Conservation (phyloP, 1,140 invertebrate genomes). For the Psix sp. region DNA sequence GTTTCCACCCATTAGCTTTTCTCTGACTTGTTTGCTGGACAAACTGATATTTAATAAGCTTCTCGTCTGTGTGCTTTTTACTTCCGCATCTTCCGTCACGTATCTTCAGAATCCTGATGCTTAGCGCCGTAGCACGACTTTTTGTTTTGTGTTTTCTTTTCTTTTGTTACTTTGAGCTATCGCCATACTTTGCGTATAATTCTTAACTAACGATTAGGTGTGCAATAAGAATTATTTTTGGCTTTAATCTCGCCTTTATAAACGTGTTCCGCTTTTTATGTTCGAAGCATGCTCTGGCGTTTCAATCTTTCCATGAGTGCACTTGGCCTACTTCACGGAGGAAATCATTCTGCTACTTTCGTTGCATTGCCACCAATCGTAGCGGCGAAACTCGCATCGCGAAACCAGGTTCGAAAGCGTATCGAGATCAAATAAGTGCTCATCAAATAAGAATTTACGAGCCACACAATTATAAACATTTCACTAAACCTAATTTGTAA, state of each 20-base stretch:
- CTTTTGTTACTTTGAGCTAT: conserved; percentile 3
- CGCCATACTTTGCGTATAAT: conserved; percentile 10
- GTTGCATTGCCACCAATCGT: conserved; percentile 49
- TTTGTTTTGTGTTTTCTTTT: background rate
- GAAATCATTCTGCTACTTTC: conserved; percentile 61
- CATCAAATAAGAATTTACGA: conserved; percentile 47
- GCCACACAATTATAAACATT: conserved; percentile 50
- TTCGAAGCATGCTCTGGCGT: conserved; percentile 53
- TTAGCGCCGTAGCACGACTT: background rate
- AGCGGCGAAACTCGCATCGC: conserved; percentile 49
- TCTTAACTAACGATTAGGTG: conserved; percentile 27
- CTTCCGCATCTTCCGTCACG: background rate
- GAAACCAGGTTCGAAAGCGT: conserved; percentile 61
- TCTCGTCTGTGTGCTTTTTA: conserved; percentile 19
- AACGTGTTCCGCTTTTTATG: conserved; percentile 56
- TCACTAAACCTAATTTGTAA: conserved; percentile 25
- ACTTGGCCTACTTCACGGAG: conserved; percentile 56
- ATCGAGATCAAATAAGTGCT: conserved; percentile 58
- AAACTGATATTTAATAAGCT: conserved; percentile 42
- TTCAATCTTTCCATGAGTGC: conserved; percentile 60
- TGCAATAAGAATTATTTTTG: conserved; percentile 53
- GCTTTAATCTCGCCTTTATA: conserved; percentile 48
- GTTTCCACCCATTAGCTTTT: conserved; percentile 30
- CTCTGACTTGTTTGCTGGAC: conserved; percentile 12
- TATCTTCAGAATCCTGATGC: background rate